A percentile compares a stretch with the other conserved stretches of the same genome.
Evolutionary conservation across 2,113 vertebrate genomes (phyloP).

Genomic region (Sturnira hondurensis): DNA sequence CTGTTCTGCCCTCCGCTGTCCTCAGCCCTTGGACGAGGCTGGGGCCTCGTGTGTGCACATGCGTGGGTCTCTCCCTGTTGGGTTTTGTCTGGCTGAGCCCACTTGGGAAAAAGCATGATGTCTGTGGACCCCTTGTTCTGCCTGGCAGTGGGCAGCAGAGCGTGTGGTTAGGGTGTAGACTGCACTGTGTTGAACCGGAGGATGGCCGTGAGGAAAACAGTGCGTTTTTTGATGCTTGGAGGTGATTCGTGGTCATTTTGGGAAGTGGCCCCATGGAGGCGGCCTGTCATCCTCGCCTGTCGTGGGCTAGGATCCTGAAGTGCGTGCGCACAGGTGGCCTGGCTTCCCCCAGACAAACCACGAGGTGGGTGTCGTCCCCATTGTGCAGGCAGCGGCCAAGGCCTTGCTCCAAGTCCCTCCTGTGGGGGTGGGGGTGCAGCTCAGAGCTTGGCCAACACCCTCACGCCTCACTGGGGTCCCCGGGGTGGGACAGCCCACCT

Average conservation of each 20-base stretch:
- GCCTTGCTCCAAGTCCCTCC: neutral
- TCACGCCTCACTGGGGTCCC: neutral
- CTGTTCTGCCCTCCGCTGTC: neutral
- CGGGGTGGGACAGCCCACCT: too few species aligned
- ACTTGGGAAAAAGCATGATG: neutral
- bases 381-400: neutral
- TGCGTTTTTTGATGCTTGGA: accelerated
- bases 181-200: accelerated
- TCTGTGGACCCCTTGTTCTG: neutral
- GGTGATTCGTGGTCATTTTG: neutral
- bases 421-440: neutral
- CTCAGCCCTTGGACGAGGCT: neutral
- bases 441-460: neutral
- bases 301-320: neutral
- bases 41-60: accelerated
- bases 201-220: accelerated
- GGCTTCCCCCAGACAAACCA: neutral
- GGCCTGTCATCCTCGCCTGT: accelerated
- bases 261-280: neutral
- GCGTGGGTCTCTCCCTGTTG: too few species aligned
- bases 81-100: neutral
- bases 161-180: neutral
- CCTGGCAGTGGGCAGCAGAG: too few species aligned
- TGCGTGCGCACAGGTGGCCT: neutral
- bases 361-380: neutral